Conservation (phyloP, 2,113 vertebrate species). For the Anolis sagrei region DNA sequence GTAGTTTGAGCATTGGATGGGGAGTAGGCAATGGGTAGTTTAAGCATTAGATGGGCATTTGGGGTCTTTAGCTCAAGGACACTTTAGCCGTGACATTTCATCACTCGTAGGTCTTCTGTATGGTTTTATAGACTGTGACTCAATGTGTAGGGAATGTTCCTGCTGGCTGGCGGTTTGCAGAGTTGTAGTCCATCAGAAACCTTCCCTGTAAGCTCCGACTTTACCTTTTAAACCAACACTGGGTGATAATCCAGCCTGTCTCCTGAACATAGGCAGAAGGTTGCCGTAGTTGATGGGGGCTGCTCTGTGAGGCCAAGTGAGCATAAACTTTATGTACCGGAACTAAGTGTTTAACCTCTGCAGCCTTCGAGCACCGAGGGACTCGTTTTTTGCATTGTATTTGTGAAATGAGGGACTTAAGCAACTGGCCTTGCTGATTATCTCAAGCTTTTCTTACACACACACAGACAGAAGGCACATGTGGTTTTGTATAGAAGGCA, state of each 20-base stretch:
- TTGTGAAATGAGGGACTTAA: constrained; percentile 56
- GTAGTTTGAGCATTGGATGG: too few species aligned
- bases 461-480: constrained; percentile 19
- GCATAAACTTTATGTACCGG: constrained; percentile 36
- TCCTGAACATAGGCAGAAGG: not conserved
- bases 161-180: too few species aligned
- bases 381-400: constrained; percentile 36
- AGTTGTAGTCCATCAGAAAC: too few species aligned
- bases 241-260: not conserved
- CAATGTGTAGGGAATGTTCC: too few species aligned
- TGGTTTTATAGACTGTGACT: too few species aligned
- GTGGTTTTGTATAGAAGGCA: constrained; percentile 13
- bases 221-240: not conserved
- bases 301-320: not conserved
- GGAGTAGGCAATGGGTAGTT: too few species aligned
- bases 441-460: constrained; percentile 24
- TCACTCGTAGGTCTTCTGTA: not conserved
- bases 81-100: not conserved
- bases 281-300: not conserved
- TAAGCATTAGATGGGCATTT: not conserved
- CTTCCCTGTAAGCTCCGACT: too few species aligned
- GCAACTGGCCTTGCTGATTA: constrained; percentile 34
- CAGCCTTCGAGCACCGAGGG: constrained; percentile 4
- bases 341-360: constrained; percentile 37
- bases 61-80: not conserved